phyloP scores from a whole-genome alignment of 2,797 vertebrate genomes.

The Chaetophractus vellerosus region DNA sequence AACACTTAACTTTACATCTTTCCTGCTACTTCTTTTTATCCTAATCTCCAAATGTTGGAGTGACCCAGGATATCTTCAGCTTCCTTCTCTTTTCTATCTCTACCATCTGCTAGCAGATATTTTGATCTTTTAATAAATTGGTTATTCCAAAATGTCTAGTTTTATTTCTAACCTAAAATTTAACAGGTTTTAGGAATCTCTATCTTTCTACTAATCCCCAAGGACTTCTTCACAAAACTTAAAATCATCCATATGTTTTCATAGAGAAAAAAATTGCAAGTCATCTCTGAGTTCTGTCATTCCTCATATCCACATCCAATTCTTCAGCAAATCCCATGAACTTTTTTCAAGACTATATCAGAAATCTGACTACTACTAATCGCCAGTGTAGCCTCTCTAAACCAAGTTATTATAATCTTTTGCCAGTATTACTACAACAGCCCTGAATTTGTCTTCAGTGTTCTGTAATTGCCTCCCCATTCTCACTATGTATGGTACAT shows the following conservation, averaged over 20 bases:
- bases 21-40: background rate
- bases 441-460: background rate
- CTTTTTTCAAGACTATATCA: background rate
- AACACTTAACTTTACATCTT: background rate
- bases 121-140: background rate
- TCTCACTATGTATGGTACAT: background rate
- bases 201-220: background rate
- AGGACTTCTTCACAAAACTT: background rate
- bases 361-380: background rate
- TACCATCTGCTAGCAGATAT: background rate
- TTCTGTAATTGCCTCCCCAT: background rate
- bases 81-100: constrained; percentile 19
- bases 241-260: background rate
- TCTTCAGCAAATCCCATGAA: background rate
- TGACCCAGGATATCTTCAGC: background rate
- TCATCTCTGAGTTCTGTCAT: constrained; percentile 9
- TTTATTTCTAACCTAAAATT: background rate
- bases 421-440: background rate
- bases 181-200: background rate
- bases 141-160: background rate
- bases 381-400: background rate
- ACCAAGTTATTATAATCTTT: background rate
- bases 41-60: background rate
- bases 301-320: background rate
- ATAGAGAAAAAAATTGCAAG: background rate